Percentiles rank a stretch among this genome's conserved stretches.
phyloP scores from a whole-genome alignment of 2,888 invertebrate genomes.

The Sminthurides aquaticus region DNA sequence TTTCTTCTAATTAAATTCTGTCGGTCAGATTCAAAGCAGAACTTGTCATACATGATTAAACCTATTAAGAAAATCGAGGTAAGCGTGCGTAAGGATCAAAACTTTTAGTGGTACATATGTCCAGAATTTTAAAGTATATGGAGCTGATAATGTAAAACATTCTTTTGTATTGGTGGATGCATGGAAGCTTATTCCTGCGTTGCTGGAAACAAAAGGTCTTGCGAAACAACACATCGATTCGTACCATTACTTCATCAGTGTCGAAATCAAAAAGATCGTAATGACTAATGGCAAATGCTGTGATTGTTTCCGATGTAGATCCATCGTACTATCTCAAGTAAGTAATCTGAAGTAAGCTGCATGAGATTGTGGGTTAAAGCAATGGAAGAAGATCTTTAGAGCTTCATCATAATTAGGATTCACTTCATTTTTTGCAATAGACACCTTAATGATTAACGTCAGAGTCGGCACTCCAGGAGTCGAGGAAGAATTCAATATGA shows the following conservation, averaged over 20 bases:
- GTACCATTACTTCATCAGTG: conserved; percentile 95
- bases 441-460: conserved; percentile 90
- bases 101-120: not conserved
- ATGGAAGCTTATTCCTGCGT: conserved; percentile 92
- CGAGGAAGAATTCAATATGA: conserved; percentile 85
- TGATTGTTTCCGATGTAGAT: conserved; percentile 86
- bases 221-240: conserved; percentile 98
- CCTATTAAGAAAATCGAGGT: conserved; percentile 13
- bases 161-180: conserved; percentile 81
- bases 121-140: not conserved
- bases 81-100: not conserved
- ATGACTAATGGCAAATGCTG: conserved; percentile 92
- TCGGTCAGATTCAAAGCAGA: no score
- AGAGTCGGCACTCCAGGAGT: conserved; percentile 87
- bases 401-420: not conserved
- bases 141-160: not conserved
- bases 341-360: conserved; percentile 35
- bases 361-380: no score
- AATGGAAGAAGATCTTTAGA: no score
- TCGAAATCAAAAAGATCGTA: conserved; percentile 93
- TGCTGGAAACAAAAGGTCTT: conserved; percentile 86
- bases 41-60: not conserved
- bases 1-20: no score
- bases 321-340: conserved; percentile 89
- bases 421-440: conserved; percentile 49